Evolutionary conservation across 1,140 invertebrate species (phyloP), one percentile per base, ranked within the genome.

Genomic region (Drosophila insularis): DNA sequence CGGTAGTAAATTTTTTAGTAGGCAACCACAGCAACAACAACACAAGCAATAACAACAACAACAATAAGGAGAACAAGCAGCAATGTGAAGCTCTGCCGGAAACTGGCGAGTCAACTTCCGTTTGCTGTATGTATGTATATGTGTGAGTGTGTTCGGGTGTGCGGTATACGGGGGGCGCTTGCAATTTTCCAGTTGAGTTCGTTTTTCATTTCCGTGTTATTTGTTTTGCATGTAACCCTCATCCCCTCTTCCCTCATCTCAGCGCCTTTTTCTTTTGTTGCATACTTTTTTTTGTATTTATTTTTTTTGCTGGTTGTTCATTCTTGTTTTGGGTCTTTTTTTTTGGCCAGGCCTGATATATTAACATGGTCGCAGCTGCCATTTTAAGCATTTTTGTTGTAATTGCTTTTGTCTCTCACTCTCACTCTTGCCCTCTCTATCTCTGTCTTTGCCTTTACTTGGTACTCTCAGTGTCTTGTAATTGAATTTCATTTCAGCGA

Each of bases 121-220:
- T 23, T 72, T 31, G 54, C 40, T 56, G 23, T 53, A 6, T 65
- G 35, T 55, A 50, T 63, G 37, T 60, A 21, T 39, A n/a, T 35
- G 27, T 67, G 23, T 73, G 23, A 55, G 60, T 63, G 56, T 74
- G 55, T 81, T 27, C 63, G 60, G 27, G 61, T 81, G 35, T 68
- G 60, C 13, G 66, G 37, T 10, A 7, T 13, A 19, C 32, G 60
- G 27, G 27, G 40, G 32, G 63, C 55, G 62, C 75, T 69, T 82
- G 84, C 84, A 87, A 84, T 87, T 89, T 87, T 87, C 80, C 84
- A 89, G 84, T 80, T 63, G 82, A 78, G 84, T 87, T 87, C 82
- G 76, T 84, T 84, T 87, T 89, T 87, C 84, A 89, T 89, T 87
- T 87, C 84, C 76, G 64, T 87, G 64, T 84, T 87, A 89, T 87